These are phyloP conservation scores for Dorcus parallelipipedus DNA, from an alignment of 2,888 invertebrate genomes.

Conservation along the genomic window DNA sequence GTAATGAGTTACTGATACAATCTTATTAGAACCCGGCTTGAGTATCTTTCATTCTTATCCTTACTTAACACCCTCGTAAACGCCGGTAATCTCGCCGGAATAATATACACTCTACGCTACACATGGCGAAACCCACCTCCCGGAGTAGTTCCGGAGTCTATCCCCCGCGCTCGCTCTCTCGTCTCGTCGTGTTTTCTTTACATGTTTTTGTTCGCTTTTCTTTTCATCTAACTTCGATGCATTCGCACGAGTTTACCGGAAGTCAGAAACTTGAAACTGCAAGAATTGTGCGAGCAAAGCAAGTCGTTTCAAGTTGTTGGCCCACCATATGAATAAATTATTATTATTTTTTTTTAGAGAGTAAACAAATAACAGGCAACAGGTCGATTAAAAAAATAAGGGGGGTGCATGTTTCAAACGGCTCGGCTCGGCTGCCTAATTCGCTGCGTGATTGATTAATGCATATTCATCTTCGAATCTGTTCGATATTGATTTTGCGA, in stretches of 20 bases:
- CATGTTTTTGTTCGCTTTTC: constrained; percentile 1
- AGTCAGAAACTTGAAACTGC: neutral
- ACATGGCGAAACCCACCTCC: constrained; percentile 25
- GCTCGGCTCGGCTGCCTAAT: too few species aligned
- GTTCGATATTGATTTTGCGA: too few species aligned
- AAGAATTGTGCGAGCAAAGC: constrained; percentile 3
- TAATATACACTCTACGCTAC: constrained; percentile 24
- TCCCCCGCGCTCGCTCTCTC: neutral
- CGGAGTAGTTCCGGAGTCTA: constrained; percentile 18
- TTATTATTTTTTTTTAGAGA: too few species aligned
- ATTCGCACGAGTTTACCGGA: constrained; percentile 1
- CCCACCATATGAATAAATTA: too few species aligned
- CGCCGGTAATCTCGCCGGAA: constrained; percentile 4
- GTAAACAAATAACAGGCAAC: too few species aligned
- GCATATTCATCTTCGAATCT: too few species aligned
- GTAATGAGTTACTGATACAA: constrained; percentile 43
- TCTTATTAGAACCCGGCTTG: constrained; percentile 38
- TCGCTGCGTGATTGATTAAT: too few species aligned
- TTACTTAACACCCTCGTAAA: constrained; percentile 14
- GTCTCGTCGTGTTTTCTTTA: neutral
- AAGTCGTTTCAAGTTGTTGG: too few species aligned
- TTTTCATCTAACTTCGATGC: neutral
- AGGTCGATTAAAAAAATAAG: too few species aligned
- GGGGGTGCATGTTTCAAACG: too few species aligned
- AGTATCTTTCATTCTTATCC: constrained; percentile 38